Percentiles rank a stretch among this genome's conserved stretches.
Evolutionary conservation across 2,113 vertebrate species (phyloP).

Genomic region (Labrus mixtus): DNA sequence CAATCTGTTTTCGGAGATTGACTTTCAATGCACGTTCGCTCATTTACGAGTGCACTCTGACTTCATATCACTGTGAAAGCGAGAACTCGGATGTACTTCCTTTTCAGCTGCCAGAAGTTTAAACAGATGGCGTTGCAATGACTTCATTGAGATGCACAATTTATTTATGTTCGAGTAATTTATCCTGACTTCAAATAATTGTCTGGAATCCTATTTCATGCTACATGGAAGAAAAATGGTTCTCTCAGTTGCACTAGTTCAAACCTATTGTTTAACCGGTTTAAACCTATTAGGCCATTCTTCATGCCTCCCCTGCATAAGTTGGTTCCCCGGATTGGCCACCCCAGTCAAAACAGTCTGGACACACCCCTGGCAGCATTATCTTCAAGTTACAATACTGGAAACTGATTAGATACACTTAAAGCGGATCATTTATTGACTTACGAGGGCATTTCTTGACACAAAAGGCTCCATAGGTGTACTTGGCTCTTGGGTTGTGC

Average conservation of each 20-base stretch:
- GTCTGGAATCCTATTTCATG: slow-evolving; percentile 44
- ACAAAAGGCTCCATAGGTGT: slow-evolving; percentile 97
- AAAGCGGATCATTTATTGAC: slow-evolving; percentile 5
- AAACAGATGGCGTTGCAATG: slow-evolving; percentile 58
- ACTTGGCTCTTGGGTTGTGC: slow-evolving; percentile 95
- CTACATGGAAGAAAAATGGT: slow-evolving; percentile 38
- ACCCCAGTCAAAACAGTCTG: too few relatives aligned
- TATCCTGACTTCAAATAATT: slow-evolving; percentile 41
- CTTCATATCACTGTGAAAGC: slow-evolving; percentile 16
- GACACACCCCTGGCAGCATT: too few relatives aligned
- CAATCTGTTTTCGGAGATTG: slow-evolving; percentile 53
- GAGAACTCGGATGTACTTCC: slow-evolving; percentile 32
- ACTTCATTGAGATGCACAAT: slow-evolving; percentile 53
- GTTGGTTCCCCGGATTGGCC: too few relatives aligned
- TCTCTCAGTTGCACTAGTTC: slow-evolving; percentile 16
- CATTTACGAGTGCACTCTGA: slow-evolving; percentile 35
- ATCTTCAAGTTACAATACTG: not conserved
- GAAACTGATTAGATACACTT: too few relatives aligned
- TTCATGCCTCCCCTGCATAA: too few relatives aligned
- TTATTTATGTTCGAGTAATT: slow-evolving; percentile 55
- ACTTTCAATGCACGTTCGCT: slow-evolving; percentile 27
- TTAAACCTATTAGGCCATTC: too few relatives aligned
- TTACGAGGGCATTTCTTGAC: slow-evolving; percentile 98
- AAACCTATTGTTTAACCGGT: too few relatives aligned
- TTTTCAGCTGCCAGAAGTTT: slow-evolving; percentile 41